Evolutionary conservation across 2,888 invertebrate genomes (phyloP).

Genomic region (Eumerus sabulonum): DNA sequence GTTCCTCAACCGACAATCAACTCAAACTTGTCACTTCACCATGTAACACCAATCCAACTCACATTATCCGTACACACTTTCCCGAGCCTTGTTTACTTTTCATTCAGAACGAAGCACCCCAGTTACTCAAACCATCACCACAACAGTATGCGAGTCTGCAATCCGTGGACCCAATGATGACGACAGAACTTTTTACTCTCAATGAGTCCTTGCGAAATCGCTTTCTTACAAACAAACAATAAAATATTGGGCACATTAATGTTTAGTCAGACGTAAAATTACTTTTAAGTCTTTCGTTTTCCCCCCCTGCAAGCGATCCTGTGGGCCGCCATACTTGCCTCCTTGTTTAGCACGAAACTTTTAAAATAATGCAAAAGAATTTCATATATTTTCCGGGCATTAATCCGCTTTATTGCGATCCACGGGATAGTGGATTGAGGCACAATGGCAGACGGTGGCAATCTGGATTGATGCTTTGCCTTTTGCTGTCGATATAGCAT

Average conservation of each 20-base stretch:
- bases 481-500: slow-evolving; percentile 45
- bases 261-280: slow-evolving; percentile 80
- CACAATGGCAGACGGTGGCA: slow-evolving; percentile 71
- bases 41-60: slow-evolving; percentile 31
- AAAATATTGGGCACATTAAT: slow-evolving; percentile 79
- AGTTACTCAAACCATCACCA: slow-evolving; percentile 33
- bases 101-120: slow-evolving; percentile 37
- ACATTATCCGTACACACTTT: slow-evolving; percentile 36
- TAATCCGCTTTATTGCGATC: slow-evolving; percentile 70
- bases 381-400: slow-evolving; percentile 71
- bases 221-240: slow-evolving; percentile 74
- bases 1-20: no score
- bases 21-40: no score
- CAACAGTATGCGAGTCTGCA: not conserved
- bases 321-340: not conserved
- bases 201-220: slow-evolving; percentile 59
- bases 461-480: slow-evolving; percentile 73
- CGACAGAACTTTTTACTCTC: slow-evolving; percentile 35
- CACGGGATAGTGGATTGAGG: not conserved
- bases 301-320: not conserved
- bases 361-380: slow-evolving; percentile 73
- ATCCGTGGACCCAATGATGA: not conserved
- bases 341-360: slow-evolving; percentile 64
- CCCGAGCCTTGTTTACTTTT: slow-evolving; percentile 63
- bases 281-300: slow-evolving; percentile 77